phyloP scores from a whole-genome alignment of 30 jellyfish, hydroid and myxozoan species.

The Aurelia aurita region DNA sequence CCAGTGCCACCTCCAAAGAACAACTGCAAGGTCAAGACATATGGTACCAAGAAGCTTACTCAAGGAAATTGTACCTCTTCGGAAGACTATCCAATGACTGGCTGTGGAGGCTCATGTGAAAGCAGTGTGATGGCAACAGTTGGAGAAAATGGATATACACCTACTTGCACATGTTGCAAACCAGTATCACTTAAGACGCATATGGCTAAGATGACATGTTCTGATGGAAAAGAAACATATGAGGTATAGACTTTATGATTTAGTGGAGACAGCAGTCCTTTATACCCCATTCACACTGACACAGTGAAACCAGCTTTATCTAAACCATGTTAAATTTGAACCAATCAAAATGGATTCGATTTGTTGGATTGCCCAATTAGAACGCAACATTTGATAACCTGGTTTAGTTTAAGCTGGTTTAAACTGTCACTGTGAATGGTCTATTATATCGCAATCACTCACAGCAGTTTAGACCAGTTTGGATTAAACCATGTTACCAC shows the following conservation, averaged over 20 bases:
- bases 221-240: constrained; percentile 60
- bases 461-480: no score
- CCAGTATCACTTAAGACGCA: constrained; percentile 60
- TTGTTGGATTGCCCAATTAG: no score
- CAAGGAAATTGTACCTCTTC: constrained; percentile 80
- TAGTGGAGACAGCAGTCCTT: background rate
- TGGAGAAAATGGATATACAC: constrained; percentile 62
- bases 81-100: constrained; percentile 69
- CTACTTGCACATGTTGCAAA: constrained; percentile 85
- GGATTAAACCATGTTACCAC: no score
- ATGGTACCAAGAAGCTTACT: constrained; percentile 27
- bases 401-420: no score
- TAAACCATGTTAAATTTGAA: no score
- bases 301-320: no score
- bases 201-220: constrained; percentile 68
- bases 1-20: constrained; percentile 68
- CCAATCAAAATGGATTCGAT: no score
- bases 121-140: constrained; percentile 64
- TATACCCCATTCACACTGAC: no score
- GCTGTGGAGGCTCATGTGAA: constrained; percentile 90
- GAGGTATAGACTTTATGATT: constrained; percentile 38
- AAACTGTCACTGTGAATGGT: no score
- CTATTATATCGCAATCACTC: no score
- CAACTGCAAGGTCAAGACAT: constrained; percentile 74
- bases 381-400: no score